Evolutionary conservation across 2,888 invertebrate genomes (phyloP), one percentile per base, ranked within the genome.

Genomic region (Anticlea derivata): DNA sequence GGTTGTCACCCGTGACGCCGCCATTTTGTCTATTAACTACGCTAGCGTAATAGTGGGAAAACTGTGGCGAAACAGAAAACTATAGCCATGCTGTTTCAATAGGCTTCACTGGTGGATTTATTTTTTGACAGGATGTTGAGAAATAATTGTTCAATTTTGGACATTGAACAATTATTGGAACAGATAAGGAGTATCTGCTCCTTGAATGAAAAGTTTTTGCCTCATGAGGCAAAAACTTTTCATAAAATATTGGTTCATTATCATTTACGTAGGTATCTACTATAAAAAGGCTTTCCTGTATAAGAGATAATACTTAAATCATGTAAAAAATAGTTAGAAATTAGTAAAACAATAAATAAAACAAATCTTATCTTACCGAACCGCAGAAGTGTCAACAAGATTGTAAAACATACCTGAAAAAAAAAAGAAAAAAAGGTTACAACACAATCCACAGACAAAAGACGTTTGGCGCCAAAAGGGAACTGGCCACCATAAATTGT

Each of bases 1-100:
- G 87, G 78, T 74, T 86, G 88, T 88, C 88, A 66, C 77, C 88
- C 86, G 82, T 84, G 73, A 84, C 81, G 83, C 35, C 78, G 83
- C 85, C 86, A 86, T 86, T 71, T 87, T 86, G 78, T 53, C 78
- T 80, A 82, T 83, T 85, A 83, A 78, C 78, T 79, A 74, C 71
- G 62, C 63, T 62, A 70, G 70, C 74, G 74, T 81, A 81, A 83
- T 81, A 83, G 75, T 87, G 87, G 83, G 83, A 86, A 86, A 84
- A 82, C 69, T 76, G 66, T 73, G 73, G 73, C 66, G 78, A 66
- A 68, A 53, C 39, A 38, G 17, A 35, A 37, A 35, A 30, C 37
- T 29, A 29, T 27, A 41, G 39, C 40, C 40, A 40, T 47, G 41
- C 37, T 17, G 44, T 52, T 44, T 35, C 34, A 44, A 43, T 53